Evolutionary conservation across 2,888 invertebrate genomes (phyloP).

Genomic region (Isoperla grammatica): DNA sequence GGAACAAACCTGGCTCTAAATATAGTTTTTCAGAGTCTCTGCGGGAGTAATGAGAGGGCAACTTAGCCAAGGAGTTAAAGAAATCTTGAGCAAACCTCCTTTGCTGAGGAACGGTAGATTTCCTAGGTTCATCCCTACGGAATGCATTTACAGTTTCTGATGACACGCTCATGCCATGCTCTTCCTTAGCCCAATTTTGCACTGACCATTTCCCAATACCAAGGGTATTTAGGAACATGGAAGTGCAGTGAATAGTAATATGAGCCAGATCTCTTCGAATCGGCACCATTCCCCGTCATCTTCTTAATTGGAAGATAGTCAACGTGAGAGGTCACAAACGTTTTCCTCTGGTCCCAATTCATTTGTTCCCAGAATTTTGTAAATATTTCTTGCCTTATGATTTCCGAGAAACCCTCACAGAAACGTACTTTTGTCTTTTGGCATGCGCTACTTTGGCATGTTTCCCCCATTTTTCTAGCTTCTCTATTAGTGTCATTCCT

Average conservation of each 20-base stretch:
- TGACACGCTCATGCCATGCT: neutral
- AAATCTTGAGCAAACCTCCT: neutral
- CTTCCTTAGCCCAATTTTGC: neutral
- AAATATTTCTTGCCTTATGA: neutral
- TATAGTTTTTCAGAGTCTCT: conserved; percentile 30
- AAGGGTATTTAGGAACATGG: conserved; percentile 12
- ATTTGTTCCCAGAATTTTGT: neutral
- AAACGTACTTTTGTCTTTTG: neutral
- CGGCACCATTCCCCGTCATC: neutral
- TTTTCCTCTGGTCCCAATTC: conserved; percentile 3
- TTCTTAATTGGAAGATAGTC: neutral
- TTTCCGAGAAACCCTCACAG: neutral
- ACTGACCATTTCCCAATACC: conserved; percentile 9
- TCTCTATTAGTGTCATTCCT: too few species aligned
- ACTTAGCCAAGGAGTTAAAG: neutral
- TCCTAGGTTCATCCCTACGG: neutral
- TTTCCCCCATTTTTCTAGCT: too few species aligned
- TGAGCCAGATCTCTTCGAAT: neutral
- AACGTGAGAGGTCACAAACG: neutral
- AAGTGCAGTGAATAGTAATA: conserved; percentile 6
- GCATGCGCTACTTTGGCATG: neutral
- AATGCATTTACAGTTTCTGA: neutral
- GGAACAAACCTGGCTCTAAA: conserved; percentile 29
- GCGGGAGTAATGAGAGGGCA: conserved; percentile 33
- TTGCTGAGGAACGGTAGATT: too few species aligned